Conservation (phyloP, 92 coral and sea anemone species). For the Porites divaricata region DNA sequence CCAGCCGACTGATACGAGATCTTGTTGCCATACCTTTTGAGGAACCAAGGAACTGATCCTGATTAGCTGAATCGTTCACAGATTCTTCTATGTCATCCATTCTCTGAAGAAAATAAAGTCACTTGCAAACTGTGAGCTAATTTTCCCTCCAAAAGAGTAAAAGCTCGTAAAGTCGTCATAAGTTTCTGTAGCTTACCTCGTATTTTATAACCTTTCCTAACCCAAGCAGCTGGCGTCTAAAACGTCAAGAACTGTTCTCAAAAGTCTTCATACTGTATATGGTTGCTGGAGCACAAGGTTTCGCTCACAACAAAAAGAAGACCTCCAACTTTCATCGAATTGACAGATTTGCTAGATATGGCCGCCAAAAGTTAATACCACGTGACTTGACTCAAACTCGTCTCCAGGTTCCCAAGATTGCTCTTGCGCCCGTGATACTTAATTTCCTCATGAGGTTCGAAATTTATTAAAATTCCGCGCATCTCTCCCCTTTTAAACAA, state of each 20-base stretch:
- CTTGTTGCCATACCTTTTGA: neutral
- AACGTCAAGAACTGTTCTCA: neutral
- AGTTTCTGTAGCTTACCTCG: neutral
- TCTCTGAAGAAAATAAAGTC: neutral
- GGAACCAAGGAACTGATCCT: neutral
- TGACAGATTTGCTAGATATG: slow-evolving; percentile 29
- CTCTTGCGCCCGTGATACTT: too few relatives aligned
- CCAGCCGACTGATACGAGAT: too few relatives aligned
- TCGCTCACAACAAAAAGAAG: neutral
- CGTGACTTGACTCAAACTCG: slow-evolving; percentile 33
- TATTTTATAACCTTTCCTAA: neutral
- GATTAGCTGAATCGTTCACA: neutral
- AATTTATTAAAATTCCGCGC: too few relatives aligned
- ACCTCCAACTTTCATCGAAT: neutral
- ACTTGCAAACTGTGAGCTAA: neutral
- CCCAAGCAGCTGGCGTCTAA: neutral
- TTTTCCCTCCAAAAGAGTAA: neutral
- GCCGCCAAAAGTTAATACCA: slow-evolving; percentile 37
- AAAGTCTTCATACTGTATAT: neutral
- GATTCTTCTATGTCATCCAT: slow-evolving; percentile 27
- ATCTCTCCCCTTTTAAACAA: too few relatives aligned
- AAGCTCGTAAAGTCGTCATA: neutral
- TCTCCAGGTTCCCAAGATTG: neutral
- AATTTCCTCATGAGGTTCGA: too few relatives aligned
- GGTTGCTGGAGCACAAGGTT: neutral